Percentiles rank a stretch among this genome's conserved stretches.
These are phyloP conservation scores for Micronycteris hirsuta DNA, from an alignment of 2,113 vertebrate species.

Conservation along the genomic window DNA sequence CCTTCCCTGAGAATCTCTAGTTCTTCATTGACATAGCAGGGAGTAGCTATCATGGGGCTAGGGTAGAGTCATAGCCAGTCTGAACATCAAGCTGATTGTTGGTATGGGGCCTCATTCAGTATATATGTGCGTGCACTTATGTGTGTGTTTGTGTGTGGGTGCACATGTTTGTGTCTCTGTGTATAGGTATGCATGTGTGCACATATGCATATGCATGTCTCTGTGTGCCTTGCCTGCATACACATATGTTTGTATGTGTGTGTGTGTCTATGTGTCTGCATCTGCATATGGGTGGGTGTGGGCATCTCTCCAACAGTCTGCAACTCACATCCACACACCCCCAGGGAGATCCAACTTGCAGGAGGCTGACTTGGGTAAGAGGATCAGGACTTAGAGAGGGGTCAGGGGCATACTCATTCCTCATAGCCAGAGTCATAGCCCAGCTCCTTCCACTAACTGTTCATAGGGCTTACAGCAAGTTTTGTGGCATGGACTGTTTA, in stretches of 20 bases:
- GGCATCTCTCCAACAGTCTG: rapidly evolving
- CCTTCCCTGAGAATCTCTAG: neutral
- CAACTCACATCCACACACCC: neutral
- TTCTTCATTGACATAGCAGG: neutral
- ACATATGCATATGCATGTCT: neutral
- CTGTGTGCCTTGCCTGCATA: no score
- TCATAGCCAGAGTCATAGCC: neutral
- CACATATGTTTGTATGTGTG: rapidly evolving
- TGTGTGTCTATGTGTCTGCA: no score
- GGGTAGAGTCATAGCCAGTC: rapidly evolving
- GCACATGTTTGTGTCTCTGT: neutral
- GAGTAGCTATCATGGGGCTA: rapidly evolving
- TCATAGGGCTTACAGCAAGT: no score
- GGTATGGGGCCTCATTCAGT: neutral
- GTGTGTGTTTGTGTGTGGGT: neutral
- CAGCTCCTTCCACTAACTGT: rapidly evolving
- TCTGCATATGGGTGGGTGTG: rapidly evolving
- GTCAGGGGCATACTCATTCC: neutral
- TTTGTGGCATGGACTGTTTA: rapidly evolving
- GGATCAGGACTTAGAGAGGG: neutral
- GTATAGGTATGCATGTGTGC: no score
- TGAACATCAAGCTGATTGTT: neutral
- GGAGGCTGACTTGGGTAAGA: neutral
- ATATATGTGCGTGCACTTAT: no score
- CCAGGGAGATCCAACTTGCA: neutral